Base-by-base conservation (phyloP, 2,888 invertebrate species). In the Uropetala carovei region DNA sequence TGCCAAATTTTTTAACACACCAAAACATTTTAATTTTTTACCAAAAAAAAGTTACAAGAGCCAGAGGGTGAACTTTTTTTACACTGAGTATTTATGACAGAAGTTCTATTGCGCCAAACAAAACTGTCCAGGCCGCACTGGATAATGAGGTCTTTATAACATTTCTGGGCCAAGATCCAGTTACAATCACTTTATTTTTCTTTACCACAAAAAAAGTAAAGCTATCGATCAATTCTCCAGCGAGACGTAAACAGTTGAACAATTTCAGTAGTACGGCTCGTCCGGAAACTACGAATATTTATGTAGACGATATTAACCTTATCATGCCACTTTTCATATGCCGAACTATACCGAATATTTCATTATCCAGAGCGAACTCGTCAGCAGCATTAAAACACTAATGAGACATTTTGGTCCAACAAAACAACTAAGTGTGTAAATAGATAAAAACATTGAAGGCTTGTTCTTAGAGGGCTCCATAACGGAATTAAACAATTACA, bases 1-100 rank as follows among this genome's bases (percentile, higher is more conserved):
- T 91, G 91, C 91, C 64, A 75, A 75, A 59, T 43, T 85, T 85
- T 5, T 27, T 2, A 75, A 27, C 75, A 64, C 64, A 91, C 43
- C 60, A 30, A 16, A 91, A 30, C 89, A 89, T 22, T 59, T 16
- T 27, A 22, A 57, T 43, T 43, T n/a, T 89, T 89, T 22, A 9
- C 43, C 60, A 89, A 85, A 89, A 60, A n/a, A 59, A 30, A n/a
- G 14, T 27, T 11, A 89, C 27, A 58, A 89, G 60, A 85, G 56
- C 58, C 57, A 58, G 27, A 58, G 58, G 58, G 60, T 60, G 60
- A 75, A 75, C 27, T 14, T 11, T 75, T 75, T 75, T 27, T 27
- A 27, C 22, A 22, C 1, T 64, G 18, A 68, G 22, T 43, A 43
- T 43, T 68, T 75, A 75, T 75, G 22, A 75, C 75, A 75, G 75